phyloP scores from a whole-genome alignment of 2,888 invertebrate genomes.

The Drosophila parthenogenetica region DNA sequence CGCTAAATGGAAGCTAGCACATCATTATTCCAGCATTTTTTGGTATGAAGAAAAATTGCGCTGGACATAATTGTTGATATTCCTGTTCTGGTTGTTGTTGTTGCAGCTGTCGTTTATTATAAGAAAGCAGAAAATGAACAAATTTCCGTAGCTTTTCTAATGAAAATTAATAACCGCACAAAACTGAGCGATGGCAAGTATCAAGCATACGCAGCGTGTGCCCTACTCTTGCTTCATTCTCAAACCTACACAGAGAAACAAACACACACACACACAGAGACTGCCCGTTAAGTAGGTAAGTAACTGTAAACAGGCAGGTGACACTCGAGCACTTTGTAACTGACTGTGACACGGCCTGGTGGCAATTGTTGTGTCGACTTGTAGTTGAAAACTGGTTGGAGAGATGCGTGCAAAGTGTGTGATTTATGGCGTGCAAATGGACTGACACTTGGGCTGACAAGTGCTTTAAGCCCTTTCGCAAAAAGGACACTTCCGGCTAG shows the following conservation, averaged over 20 bases:
- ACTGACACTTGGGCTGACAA: conserved; percentile 48
- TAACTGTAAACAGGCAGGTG: conserved; percentile 32
- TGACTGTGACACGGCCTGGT: conserved; percentile 1
- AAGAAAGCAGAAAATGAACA: conserved; percentile 20
- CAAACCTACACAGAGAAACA: no score
- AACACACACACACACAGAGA: neutral
- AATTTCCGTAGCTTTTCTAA: conserved; percentile 26
- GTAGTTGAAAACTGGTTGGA: neutral
- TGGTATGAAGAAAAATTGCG: conserved; percentile 67
- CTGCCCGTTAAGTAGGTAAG: conserved; percentile 23
- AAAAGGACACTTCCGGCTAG: neutral
- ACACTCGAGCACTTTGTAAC: conserved; percentile 13
- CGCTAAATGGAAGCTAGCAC: conserved; percentile 64
- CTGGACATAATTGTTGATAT: conserved; percentile 25
- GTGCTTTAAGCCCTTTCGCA: conserved; percentile 27
- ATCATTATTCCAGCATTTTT: conserved; percentile 53
- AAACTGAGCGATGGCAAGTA: conserved; percentile 6
- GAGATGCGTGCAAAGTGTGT: conserved; percentile 41
- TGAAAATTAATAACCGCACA: conserved; percentile 44
- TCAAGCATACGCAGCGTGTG: conserved; percentile 30
- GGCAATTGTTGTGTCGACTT: conserved; percentile 35
- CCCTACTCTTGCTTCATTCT: neutral
- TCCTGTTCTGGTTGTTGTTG: conserved; percentile 9
- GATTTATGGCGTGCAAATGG: conserved; percentile 54
- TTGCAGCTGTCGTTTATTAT: conserved; percentile 27